phyloP scores from a whole-genome alignment of 2,113 vertebrate genomes.

The Otolemur garnettii region DNA sequence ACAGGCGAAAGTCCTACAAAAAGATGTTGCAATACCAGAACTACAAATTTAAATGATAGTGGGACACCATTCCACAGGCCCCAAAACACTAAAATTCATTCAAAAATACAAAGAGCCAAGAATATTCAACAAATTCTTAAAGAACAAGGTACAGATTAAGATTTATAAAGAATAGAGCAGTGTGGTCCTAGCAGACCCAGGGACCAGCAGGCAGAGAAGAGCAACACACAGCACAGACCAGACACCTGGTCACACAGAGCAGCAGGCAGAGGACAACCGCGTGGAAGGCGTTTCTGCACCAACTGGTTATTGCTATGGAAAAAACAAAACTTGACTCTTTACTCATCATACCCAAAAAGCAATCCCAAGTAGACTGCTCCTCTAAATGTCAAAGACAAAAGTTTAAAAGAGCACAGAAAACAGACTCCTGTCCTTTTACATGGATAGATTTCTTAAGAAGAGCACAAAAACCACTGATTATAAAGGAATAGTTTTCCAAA shows the following conservation, averaged over 20 bases:
- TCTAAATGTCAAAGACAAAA: not conserved
- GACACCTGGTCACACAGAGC: not conserved
- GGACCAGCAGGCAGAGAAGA: not conserved
- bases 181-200: not conserved
- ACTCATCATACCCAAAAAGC: not conserved
- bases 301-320: not conserved
- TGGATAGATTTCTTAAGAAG: too few species aligned
- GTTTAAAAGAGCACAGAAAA: too few species aligned
- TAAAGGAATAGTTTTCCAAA: too few species aligned
- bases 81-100: not conserved
- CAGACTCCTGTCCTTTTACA: too few species aligned
- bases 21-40: not conserved
- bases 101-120: constrained; percentile 3
- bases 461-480: too few species aligned
- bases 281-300: not conserved
- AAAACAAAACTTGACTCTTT: not conserved
- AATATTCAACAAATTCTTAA: not conserved
- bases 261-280: not conserved
- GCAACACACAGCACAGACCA: not conserved
- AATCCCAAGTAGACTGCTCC: not conserved
- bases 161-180: not conserved
- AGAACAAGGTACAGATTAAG: not conserved
- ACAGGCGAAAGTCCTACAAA: not conserved
- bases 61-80: not conserved
- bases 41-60: not conserved